These are phyloP conservation scores for Electrophaes corylata DNA, from an alignment of 2,888 invertebrate genomes.

Conservation along the genomic window DNA sequence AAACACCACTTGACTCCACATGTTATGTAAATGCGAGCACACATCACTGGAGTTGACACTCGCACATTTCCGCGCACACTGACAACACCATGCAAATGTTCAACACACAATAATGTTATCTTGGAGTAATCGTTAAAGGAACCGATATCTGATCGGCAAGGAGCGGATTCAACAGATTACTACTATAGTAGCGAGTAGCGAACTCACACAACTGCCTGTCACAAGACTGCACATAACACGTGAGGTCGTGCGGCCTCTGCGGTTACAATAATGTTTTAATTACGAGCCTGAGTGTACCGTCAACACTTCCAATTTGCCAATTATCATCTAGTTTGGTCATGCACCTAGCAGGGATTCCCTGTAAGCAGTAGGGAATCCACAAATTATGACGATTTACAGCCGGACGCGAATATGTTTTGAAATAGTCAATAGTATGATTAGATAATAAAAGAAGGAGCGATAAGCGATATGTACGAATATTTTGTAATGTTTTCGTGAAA, in stretches of 20 bases:
- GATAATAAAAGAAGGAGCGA: slow-evolving; percentile 3
- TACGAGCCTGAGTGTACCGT: slow-evolving; percentile 13
- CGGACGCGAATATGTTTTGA: neutral
- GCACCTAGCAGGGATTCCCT: neutral
- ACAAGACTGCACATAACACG: slow-evolving; percentile 5
- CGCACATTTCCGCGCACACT: slow-evolving; percentile 46
- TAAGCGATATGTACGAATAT: neutral
- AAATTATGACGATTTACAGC: slow-evolving; percentile 9
- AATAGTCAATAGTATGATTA: slow-evolving; percentile 5
- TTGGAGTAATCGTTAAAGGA: slow-evolving; percentile 50
- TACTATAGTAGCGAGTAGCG: slow-evolving; percentile 27
- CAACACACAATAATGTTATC: slow-evolving; percentile 56
- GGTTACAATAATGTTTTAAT: slow-evolving; percentile 27
- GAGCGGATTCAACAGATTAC: slow-evolving; percentile 46
- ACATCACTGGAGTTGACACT: slow-evolving; percentile 44
- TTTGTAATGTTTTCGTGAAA: neutral
- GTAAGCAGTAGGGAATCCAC: neutral
- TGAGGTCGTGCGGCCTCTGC: slow-evolving; percentile 16
- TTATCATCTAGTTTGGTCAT: neutral
- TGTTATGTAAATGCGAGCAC: slow-evolving; percentile 38
- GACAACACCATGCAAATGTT: slow-evolving; percentile 50
- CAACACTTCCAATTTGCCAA: slow-evolving; percentile 10
- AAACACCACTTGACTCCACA: slow-evolving; percentile 72
- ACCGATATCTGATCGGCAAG: slow-evolving; percentile 56
- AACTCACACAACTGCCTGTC: slow-evolving; percentile 8